Conservation (phyloP, 2,113 vertebrate genomes). For the Axis porcinus region DNA sequence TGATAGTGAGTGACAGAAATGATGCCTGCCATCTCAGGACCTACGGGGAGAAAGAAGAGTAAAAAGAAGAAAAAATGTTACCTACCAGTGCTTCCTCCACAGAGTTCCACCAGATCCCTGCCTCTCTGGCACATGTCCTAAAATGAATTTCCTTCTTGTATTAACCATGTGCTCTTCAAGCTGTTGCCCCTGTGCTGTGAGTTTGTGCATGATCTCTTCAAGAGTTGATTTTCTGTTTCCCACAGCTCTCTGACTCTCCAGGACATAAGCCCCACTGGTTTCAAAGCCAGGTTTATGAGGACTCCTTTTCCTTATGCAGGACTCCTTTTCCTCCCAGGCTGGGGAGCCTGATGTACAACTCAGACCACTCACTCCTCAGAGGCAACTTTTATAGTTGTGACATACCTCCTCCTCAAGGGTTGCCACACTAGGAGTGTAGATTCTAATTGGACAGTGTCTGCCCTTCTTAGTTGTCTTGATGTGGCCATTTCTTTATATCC, state of each 20-base stretch:
- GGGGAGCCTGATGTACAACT: neutral
- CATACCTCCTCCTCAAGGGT: neutral
- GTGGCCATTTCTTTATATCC: neutral
- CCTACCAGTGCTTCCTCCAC: neutral
- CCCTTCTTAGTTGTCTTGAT: neutral
- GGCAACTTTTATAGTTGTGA: neutral
- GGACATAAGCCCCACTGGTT: neutral
- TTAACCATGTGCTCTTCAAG: neutral
- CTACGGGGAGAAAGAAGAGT: neutral
- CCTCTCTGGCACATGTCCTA: neutral
- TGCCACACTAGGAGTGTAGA: neutral
- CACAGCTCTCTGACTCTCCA: neutral
- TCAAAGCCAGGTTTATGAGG: neutral
- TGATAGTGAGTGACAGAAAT: neutral
- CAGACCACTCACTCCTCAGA: neutral
- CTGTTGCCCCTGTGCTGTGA: neutral
- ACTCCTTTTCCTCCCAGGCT: neutral
- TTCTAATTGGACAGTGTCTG: neutral
- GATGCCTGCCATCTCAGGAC: neutral
- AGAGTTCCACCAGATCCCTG: neutral
- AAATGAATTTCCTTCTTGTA: neutral
- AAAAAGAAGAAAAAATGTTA: neutral
- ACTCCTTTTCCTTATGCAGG: neutral
- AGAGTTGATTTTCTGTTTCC: neutral
- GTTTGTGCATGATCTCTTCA: neutral